Conservation (phyloP, 53 echinoderm and acorn worm species). For the Echinometra lucunter region DNA sequence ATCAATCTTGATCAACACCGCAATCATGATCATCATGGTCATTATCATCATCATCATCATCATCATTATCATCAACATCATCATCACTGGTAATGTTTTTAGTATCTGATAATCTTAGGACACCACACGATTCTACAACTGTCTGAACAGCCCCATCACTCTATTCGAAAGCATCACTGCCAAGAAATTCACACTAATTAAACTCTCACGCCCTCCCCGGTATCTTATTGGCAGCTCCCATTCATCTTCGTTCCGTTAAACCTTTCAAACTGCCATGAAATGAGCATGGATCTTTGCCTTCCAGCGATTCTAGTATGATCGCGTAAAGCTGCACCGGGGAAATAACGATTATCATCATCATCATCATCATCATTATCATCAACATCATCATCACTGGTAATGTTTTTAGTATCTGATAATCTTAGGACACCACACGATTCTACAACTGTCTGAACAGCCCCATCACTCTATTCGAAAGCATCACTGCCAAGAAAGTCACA, state of each 20-base stretch:
- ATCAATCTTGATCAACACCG: background rate
- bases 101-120: too few relatives aligned
- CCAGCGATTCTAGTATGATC: background rate
- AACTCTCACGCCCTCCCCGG: constrained; percentile 18
- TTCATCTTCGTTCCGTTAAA: constrained; percentile 14
- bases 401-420: too few relatives aligned
- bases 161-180: background rate
- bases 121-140: too few relatives aligned
- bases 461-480: background rate
- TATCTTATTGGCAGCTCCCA: background rate
- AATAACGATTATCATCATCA: background rate
- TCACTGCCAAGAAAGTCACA: background rate
- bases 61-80: background rate
- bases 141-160: background rate
- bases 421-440: too few relatives aligned
- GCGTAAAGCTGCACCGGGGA: background rate
- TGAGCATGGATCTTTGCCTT: constrained; percentile 42
- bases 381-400: background rate
- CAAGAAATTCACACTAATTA: constrained; percentile 18
- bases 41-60: background rate
- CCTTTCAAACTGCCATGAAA: constrained; percentile 35
- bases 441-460: too few relatives aligned
- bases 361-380: background rate
- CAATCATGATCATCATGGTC: background rate
- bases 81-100: background rate